A percentile compares a stretch with the other conserved stretches of the same genome.
Evolutionary conservation across 2,797 vertebrate species (phyloP).

Genomic region (Picus viridis): DNA sequence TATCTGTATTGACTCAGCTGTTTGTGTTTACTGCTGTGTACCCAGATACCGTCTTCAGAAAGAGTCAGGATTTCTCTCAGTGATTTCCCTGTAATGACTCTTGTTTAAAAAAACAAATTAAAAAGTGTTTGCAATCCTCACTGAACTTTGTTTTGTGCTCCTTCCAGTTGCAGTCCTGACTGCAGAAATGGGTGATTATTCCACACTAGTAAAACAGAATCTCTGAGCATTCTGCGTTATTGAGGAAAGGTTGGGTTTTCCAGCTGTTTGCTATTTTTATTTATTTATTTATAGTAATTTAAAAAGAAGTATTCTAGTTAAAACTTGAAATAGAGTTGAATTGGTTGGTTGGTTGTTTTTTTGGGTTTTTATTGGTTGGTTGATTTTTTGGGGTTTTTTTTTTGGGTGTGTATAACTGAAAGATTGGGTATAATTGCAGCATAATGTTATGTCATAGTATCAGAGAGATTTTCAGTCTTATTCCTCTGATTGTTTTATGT

Average conservation of each 20-base stretch:
- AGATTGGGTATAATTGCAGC: neutral
- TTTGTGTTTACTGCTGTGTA: neutral
- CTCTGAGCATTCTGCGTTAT: neutral
- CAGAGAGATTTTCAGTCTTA: neutral
- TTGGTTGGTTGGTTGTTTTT: neutral
- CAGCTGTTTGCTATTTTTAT: neutral
- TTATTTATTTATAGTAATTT: neutral
- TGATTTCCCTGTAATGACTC: neutral
- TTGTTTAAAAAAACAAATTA: neutral
- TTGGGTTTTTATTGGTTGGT: too few species aligned
- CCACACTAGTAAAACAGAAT: neutral
- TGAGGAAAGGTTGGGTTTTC: fast-evolving
- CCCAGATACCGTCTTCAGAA: neutral
- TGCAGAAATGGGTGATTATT: neutral
- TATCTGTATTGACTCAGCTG: neutral
- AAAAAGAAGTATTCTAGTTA: neutral
- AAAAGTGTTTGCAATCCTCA: neutral
- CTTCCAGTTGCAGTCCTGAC: neutral
- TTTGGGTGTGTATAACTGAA: neutral
- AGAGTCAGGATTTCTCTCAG: neutral
- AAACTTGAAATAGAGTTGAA: neutral
- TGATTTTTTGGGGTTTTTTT: too few species aligned
- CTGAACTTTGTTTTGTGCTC: neutral
- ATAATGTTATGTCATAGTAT: neutral
- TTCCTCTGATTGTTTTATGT: neutral